Evolutionary conservation across 2,888 invertebrate genomes (phyloP).

Genomic region (Orthosia cruda): DNA sequence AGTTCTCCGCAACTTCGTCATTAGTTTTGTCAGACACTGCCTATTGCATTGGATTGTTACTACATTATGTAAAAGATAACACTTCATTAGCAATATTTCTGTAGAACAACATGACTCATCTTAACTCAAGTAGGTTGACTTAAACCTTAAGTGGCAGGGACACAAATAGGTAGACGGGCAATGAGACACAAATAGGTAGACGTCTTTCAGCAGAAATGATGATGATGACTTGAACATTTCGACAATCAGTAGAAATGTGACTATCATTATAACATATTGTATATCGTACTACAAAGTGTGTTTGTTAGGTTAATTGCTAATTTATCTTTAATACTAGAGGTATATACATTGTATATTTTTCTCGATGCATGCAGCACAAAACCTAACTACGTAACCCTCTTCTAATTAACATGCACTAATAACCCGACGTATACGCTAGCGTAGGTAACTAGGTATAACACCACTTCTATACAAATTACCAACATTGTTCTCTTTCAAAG

Average conservation of each 20-base stretch:
- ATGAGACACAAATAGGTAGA: too few species aligned
- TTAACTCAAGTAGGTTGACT: too few species aligned
- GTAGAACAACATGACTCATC: too few species aligned
- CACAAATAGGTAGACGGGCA: too few species aligned
- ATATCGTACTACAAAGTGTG: too few species aligned
- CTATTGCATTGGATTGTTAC: not conserved
- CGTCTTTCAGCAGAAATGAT: too few species aligned
- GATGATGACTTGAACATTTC: too few species aligned
- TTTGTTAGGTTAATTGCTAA: too few species aligned
- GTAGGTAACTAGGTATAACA: not conserved
- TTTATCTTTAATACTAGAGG: not conserved
- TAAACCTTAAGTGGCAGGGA: too few species aligned
- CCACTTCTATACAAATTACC: slow-evolving; percentile 42
- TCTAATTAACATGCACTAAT: slow-evolving; percentile 28
- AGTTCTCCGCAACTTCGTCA: slow-evolving; percentile 40
- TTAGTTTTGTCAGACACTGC: not conserved
- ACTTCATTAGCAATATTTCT: not conserved
- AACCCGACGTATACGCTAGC: not conserved
- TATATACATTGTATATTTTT: not conserved
- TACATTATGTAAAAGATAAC: not conserved
- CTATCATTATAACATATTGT: too few species aligned
- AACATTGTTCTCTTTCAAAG: slow-evolving; percentile 57
- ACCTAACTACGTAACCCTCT: not conserved
- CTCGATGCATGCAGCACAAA: not conserved
- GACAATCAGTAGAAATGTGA: too few species aligned